Percentiles rank a stretch among this genome's conserved stretches.
Evolutionary conservation across 1,140 invertebrate species (phyloP).

Genomic region (Drosophila pseudoananassae): DNA sequence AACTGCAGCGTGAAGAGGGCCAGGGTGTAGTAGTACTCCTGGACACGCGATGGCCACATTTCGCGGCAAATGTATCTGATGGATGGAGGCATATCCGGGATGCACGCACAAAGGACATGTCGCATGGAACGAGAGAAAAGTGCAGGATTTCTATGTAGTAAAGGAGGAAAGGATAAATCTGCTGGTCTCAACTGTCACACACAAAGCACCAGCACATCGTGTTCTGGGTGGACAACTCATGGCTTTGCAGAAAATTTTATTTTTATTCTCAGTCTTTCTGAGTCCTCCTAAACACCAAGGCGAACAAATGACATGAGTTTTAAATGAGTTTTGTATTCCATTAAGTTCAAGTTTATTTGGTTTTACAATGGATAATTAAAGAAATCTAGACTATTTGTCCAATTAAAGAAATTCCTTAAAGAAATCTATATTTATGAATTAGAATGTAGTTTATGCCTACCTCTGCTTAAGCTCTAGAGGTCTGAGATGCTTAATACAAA

Average conservation of each 20-base stretch:
- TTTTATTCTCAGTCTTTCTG: constrained; percentile 33
- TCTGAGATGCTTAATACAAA: too few relatives aligned
- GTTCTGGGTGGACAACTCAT: not conserved
- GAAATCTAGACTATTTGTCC: too few relatives aligned
- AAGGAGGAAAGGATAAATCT: constrained; percentile 3
- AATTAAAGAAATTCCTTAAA: too few relatives aligned
- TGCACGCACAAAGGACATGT: constrained; percentile 11
- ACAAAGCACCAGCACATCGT: constrained; percentile 16
- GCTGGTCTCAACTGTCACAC: constrained; percentile 24
- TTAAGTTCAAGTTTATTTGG: not conserved
- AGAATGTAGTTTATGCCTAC: not conserved
- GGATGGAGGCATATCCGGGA: constrained; percentile 4
- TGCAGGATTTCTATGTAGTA: constrained; percentile 47
- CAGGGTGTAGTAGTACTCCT: constrained; percentile 90
- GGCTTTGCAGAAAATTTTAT: constrained; percentile 16
- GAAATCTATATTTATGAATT: not conserved
- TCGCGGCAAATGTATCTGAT: constrained; percentile 89
- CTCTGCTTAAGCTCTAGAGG: too few relatives aligned
- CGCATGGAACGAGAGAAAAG: constrained; percentile 21
- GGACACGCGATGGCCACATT: constrained; percentile 86
- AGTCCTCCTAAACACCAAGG: constrained; percentile 6
- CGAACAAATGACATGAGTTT: not conserved
- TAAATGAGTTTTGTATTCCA: not conserved
- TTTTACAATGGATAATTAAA: not conserved
- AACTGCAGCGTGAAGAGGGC: constrained; percentile 93